Evolutionary conservation across 2,797 vertebrate species (phyloP).

Genomic region (Xiphorhynchus erythropygius): DNA sequence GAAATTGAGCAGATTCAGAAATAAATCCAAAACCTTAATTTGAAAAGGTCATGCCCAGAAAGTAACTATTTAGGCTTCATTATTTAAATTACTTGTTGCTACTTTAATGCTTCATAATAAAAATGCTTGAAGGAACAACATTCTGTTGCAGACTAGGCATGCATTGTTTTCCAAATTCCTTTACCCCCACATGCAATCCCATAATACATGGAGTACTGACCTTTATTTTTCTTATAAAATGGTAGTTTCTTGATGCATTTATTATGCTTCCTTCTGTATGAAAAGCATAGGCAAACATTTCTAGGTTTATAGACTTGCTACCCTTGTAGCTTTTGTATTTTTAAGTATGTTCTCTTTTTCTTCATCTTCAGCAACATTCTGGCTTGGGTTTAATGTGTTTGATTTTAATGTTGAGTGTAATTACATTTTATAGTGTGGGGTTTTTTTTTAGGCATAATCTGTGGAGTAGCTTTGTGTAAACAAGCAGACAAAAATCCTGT

Average conservation of each 20-base stretch:
- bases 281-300: neutral
- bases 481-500: neutral
- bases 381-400: neutral
- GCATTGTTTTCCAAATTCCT: slow-evolving; percentile 69
- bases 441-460: neutral
- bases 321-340: neutral
- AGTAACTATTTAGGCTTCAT: slow-evolving; percentile 15
- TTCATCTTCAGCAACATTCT: neutral
- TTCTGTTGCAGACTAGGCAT: slow-evolving; percentile 58
- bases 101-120: slow-evolving; percentile 26
- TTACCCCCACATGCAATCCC: slow-evolving; percentile 62
- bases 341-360: neutral
- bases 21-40: neutral
- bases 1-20: slow-evolving; percentile 8
- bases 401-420: neutral
- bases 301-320: neutral
- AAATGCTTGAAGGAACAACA: slow-evolving; percentile 51
- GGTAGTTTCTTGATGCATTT: neutral
- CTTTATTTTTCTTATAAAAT: slow-evolving; percentile 47
- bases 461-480: neutral
- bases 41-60: slow-evolving; percentile 12
- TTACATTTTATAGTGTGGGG: neutral
- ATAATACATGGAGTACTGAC: slow-evolving; percentile 58
- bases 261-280: neutral
- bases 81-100: slow-evolving; percentile 20